Evolutionary conservation across 2,797 vertebrate species (phyloP).

Genomic region (Cryptoprocta ferox): DNA sequence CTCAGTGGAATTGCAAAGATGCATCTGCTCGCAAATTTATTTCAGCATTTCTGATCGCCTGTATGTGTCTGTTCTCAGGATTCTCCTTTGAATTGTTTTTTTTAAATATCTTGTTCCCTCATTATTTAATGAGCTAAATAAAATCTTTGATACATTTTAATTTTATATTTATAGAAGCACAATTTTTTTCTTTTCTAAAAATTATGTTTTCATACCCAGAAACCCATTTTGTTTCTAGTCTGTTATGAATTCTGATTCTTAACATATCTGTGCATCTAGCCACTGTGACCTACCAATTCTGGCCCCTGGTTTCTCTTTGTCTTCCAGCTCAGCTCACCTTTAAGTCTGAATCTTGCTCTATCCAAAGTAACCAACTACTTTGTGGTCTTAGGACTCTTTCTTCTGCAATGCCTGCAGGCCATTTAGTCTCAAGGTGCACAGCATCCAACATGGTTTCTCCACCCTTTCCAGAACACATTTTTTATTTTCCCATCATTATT

Average conservation of each 20-base stretch:
- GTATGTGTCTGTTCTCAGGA: neutral
- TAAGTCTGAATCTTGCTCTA: neutral
- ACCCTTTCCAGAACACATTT: neutral
- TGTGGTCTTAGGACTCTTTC: neutral
- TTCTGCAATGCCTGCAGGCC: neutral
- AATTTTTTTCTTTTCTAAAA: constrained; percentile 9
- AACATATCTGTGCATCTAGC: neutral
- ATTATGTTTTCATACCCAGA: neutral
- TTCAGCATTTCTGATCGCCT: neutral
- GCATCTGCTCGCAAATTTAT: neutral
- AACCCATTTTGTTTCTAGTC: neutral
- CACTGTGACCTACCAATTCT: neutral
- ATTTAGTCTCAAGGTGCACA: neutral
- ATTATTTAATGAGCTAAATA: neutral
- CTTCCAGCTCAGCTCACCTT: neutral
- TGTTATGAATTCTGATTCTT: neutral
- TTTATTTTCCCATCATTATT: neutral
- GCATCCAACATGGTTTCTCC: neutral
- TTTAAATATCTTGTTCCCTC: neutral
- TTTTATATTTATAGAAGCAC: neutral
- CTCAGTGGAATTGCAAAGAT: neutral
- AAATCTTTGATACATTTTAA: neutral
- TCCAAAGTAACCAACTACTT: neutral
- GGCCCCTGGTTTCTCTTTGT: neutral
- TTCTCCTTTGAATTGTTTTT: neutral